phyloP scores from a whole-genome alignment of 2,797 vertebrate species.

The Urophycis tenuis region DNA sequence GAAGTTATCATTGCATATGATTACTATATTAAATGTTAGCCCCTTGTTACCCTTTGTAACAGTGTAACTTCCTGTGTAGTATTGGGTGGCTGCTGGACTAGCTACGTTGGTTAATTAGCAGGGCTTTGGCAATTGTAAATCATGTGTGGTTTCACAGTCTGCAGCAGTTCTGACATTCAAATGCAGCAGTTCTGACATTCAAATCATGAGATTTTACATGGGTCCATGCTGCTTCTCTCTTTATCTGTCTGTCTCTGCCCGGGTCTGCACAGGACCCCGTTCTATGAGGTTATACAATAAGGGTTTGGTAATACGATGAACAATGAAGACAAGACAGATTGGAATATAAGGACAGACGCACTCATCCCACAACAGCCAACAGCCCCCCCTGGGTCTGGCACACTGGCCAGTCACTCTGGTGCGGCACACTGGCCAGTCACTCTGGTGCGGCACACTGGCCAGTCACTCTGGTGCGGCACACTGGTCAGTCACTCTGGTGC shows the following conservation, averaged over 20 bases:
- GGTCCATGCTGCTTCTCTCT: background rate
- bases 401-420: too few relatives aligned
- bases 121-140: background rate
- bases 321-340: background rate
- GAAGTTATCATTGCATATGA: background rate
- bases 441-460: too few relatives aligned
- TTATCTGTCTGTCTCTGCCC: background rate
- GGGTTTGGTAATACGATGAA: background rate
- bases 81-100: background rate
- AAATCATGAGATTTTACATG: background rate
- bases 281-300: background rate
- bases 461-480: too few relatives aligned
- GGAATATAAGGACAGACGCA: background rate
- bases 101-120: background rate
- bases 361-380: too few relatives aligned
- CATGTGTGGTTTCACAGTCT: background rate
- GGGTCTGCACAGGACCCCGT: background rate
- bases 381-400: too few relatives aligned
- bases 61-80: background rate
- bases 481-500: too few relatives aligned
- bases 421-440: too few relatives aligned
- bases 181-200: background rate
- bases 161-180: background rate
- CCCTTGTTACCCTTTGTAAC: background rate
- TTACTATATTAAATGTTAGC: background rate